phyloP scores from a whole-genome alignment of 2,797 vertebrate species.

The Pyrocephalus nanus region DNA sequence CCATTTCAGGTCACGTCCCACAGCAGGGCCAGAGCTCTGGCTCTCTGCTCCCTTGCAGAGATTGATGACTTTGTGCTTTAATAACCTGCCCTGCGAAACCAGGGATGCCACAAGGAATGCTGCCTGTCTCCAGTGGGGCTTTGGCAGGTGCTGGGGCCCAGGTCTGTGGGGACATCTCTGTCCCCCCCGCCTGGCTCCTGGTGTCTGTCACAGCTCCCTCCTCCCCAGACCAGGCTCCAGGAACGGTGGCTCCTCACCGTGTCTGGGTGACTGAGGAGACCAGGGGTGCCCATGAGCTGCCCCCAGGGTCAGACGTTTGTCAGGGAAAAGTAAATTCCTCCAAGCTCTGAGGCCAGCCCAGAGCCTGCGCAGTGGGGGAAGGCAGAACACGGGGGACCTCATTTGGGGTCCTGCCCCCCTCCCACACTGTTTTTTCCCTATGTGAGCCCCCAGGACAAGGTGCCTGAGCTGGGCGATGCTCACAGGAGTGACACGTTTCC shows the following conservation, averaged over 20 bases:
- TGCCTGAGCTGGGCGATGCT: background rate
- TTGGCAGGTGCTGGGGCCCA: accelerated
- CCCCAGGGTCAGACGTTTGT: background rate
- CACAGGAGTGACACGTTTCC: background rate
- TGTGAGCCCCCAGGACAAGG: accelerated
- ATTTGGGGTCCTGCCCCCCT: background rate
- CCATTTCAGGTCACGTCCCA: background rate
- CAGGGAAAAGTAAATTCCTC: background rate
- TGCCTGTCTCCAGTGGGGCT: accelerated
- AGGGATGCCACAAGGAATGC: background rate
- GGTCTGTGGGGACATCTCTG: background rate
- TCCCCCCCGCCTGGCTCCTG: background rate
- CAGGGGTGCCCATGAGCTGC: background rate
- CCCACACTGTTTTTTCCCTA: background rate
- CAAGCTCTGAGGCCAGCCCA: background rate
- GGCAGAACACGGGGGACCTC: accelerated
- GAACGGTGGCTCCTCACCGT: accelerated
- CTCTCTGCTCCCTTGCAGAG: background rate
- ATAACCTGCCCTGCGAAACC: background rate
- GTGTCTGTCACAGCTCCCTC: accelerated
- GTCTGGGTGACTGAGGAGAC: background rate
- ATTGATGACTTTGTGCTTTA: background rate
- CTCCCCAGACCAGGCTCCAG: accelerated
- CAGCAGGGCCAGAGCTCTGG: background rate
- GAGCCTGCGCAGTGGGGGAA: background rate